A percentile compares a stretch with the other conserved stretches of the same genome.
phyloP scores from a whole-genome alignment of 2,888 invertebrate genomes.

The Liodrosophila aerea region DNA sequence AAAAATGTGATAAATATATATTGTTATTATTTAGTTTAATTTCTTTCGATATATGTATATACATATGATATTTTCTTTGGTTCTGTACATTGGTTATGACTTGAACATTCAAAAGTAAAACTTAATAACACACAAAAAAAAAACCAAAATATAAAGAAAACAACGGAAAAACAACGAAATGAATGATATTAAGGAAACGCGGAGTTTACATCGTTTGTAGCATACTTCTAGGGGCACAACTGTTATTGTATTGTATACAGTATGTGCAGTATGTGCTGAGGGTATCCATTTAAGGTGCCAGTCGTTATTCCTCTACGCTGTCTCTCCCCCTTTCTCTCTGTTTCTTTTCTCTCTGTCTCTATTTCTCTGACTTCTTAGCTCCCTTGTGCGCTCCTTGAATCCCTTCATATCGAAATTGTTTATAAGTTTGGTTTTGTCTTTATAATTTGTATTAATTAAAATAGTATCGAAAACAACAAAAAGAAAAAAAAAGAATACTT shows the following conservation, averaged over 20 bases:
- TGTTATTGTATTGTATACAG: no score
- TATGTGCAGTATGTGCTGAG: slow-evolving; percentile 6
- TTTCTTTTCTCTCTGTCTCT: slow-evolving; percentile 9
- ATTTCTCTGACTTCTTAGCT: background rate
- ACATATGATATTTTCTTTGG: slow-evolving; percentile 26
- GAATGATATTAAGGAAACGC: slow-evolving; percentile 12
- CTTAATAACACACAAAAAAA: slow-evolving; percentile 27
- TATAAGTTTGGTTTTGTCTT: slow-evolving; percentile 52
- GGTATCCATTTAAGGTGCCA: slow-evolving; percentile 5
- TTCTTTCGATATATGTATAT: slow-evolving; percentile 14
- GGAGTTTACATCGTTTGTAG: slow-evolving; percentile 6
- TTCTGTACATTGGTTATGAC: slow-evolving; percentile 34
- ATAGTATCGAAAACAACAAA: slow-evolving; percentile 52
- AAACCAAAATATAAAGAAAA: slow-evolving; percentile 13
- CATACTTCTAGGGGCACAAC: no score
- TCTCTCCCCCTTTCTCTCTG: slow-evolving; percentile 18
- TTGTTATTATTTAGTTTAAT: slow-evolving; percentile 22
- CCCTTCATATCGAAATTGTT: slow-evolving; percentile 41
- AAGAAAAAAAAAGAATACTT: slow-evolving; percentile 71
- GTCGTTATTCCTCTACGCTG: slow-evolving; percentile 15
- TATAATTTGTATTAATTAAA: slow-evolving; percentile 44
- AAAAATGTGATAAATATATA: slow-evolving; percentile 28
- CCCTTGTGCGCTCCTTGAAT: slow-evolving; percentile 28
- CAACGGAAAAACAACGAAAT: slow-evolving; percentile 23
- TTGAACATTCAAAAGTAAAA: slow-evolving; percentile 31